Conservation (phyloP, 2,113 vertebrate species). For the Vombatus ursinus region DNA sequence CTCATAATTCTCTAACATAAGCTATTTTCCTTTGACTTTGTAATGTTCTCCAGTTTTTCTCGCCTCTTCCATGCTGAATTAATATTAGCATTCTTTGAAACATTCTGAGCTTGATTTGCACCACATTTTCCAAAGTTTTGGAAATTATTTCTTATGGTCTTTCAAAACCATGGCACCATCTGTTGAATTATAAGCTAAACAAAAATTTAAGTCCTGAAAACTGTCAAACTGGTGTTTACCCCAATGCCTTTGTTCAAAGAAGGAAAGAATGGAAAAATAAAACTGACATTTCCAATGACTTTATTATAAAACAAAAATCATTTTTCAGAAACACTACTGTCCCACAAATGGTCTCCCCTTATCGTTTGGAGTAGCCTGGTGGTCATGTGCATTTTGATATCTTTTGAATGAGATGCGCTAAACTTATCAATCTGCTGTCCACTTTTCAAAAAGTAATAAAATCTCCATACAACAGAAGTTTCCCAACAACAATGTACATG, state of each 20-base stretch:
- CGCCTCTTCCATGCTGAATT: not conserved
- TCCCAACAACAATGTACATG: conserved; percentile 3
- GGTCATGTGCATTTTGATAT: not conserved
- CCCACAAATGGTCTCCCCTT: not conserved
- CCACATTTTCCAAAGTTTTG: conserved; percentile 32
- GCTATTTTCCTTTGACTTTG: not conserved
- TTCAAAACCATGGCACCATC: conserved; percentile 17
- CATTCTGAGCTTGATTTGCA: not conserved
- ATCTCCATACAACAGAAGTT: conserved; percentile 36
- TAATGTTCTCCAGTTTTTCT: not conserved
- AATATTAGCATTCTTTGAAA: conserved; percentile 37
- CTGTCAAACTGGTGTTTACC: not conserved
- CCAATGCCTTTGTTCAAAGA: not conserved
- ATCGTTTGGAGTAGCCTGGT: conserved; percentile 3
- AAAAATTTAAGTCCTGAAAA: conserved; percentile 19
- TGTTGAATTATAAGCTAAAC: conserved; percentile 20
- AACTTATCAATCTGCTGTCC: not conserved
- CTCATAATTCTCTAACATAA: not conserved
- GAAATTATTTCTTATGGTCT: conserved; percentile 46
- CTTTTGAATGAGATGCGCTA: not conserved
- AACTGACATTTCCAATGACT: not conserved
- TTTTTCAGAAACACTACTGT: conserved; percentile 1
- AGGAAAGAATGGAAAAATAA: not conserved
- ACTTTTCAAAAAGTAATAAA: conserved; percentile 18
- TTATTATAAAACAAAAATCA: conserved; percentile 10